Evolutionary conservation across 2,113 vertebrate genomes (phyloP).

Genomic region (Pseudopipra pipra): DNA sequence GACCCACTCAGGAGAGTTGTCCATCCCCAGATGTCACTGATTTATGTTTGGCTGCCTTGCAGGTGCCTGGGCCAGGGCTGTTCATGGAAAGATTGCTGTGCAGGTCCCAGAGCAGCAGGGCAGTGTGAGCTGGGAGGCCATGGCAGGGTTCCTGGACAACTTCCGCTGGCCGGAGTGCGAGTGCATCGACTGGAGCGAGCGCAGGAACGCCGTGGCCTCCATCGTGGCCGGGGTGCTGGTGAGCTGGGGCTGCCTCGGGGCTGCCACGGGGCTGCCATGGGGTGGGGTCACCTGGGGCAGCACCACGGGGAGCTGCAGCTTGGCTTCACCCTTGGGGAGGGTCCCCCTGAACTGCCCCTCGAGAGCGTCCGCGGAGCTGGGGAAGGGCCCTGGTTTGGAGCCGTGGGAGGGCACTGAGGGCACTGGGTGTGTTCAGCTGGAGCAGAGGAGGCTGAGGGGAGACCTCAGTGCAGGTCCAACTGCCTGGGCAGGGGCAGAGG

Average conservation of each 20-base stretch:
- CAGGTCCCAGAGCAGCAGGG: neutral
- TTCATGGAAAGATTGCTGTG: constrained; percentile 51
- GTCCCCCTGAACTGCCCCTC: no score
- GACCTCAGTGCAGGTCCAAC: no score
- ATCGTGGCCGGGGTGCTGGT: constrained; percentile 86
- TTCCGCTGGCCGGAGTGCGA: constrained; percentile 92
- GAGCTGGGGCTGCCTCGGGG: neutral
- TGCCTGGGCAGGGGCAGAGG: no score
- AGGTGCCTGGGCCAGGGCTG: neutral
- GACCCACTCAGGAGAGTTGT: neutral
- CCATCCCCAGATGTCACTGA: neutral
- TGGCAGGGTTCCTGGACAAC: constrained; percentile 93
- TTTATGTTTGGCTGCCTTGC: neutral
- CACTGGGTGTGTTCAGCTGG: no score
- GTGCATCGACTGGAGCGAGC: constrained; percentile 90
- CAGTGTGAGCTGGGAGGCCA: constrained; percentile 26
- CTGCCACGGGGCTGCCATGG: no score
- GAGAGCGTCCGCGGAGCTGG: no score
- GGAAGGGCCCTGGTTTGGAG: no score
- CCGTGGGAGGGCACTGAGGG: no score
- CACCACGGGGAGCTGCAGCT: no score
- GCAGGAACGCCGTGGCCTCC: constrained; percentile 85
- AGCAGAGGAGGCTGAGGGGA: no score
- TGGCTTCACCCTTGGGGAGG: no score
- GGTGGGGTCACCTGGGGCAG: no score